A percentile compares a stretch with the other conserved stretches of the same genome.
phyloP scores from a whole-genome alignment of 2,888 invertebrate genomes.

The Hypolimnas misippus region DNA sequence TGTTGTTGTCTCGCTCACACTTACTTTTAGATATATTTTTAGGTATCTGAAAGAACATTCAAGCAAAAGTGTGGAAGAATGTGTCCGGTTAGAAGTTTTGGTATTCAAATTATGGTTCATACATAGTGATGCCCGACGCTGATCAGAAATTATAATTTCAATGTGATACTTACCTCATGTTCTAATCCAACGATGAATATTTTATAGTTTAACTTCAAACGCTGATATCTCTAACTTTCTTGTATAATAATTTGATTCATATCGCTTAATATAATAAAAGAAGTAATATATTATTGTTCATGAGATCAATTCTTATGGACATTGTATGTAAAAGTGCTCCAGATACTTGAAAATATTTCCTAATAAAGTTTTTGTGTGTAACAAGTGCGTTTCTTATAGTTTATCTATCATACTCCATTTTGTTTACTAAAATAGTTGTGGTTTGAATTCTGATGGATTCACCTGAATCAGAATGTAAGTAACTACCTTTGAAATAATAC shows the following conservation, averaged over 20 bases:
- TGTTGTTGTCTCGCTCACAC: slow-evolving; percentile 20
- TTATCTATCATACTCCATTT: slow-evolving; percentile 12
- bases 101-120: slow-evolving; percentile 67
- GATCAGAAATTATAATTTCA: slow-evolving; percentile 72
- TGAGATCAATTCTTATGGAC: slow-evolving; percentile 1
- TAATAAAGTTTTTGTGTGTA: slow-evolving; percentile 15
- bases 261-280: neutral
- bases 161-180: slow-evolving; percentile 57
- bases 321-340: neutral
- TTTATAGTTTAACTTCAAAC: slow-evolving; percentile 31
- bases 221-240: slow-evolving; percentile 14
- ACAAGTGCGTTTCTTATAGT: slow-evolving; percentile 33
- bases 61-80: slow-evolving; percentile 32
- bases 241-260: neutral
- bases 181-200: slow-evolving; percentile 52
- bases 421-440: slow-evolving; percentile 9
- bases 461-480: slow-evolving; percentile 44
- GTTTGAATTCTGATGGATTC: slow-evolving; percentile 43
- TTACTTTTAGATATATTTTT: slow-evolving; percentile 34
- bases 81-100: slow-evolving; percentile 54
- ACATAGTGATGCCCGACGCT: slow-evolving; percentile 62
- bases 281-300: neutral
- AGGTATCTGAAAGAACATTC: slow-evolving; percentile 39
- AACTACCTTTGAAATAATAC: slow-evolving; percentile 22
- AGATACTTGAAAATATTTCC: neutral